Conservation (phyloP, 1,140 invertebrate species). For the Paraescarpia echinospica region DNA sequence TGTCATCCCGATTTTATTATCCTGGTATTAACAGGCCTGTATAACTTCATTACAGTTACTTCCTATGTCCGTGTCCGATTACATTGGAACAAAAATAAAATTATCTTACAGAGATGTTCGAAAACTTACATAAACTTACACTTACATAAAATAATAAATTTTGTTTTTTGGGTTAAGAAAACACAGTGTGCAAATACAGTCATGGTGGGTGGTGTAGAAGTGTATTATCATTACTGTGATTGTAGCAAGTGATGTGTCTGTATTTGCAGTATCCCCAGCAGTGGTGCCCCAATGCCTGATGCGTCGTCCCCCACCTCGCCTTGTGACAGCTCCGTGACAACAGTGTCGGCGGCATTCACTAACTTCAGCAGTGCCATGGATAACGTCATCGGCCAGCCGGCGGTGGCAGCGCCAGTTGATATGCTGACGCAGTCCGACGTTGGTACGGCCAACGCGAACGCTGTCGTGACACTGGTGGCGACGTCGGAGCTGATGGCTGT, state of each 20-base stretch:
- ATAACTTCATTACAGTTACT: too few relatives aligned
- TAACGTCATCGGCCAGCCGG: neutral
- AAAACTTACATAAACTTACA: too few relatives aligned
- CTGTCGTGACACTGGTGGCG: neutral
- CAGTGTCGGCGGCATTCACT: neutral
- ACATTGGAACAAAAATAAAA: too few relatives aligned
- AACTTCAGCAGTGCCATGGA: constrained; percentile 3
- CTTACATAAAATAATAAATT: too few relatives aligned
- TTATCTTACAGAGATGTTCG: too few relatives aligned
- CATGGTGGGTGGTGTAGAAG: too few relatives aligned
- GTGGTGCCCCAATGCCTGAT: neutral
- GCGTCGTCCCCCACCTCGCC: constrained; percentile 37
- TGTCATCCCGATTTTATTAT: too few relatives aligned
- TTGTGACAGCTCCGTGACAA: constrained; percentile 39
- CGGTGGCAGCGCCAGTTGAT: neutral
- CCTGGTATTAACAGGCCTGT: too few relatives aligned
- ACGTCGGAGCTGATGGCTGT: neutral
- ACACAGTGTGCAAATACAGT: too few relatives aligned
- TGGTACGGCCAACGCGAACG: neutral
- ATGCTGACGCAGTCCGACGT: neutral
- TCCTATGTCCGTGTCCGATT: too few relatives aligned
- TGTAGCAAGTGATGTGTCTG: neutral
- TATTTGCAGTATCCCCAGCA: constrained; percentile 12
- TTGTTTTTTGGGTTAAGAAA: too few relatives aligned
- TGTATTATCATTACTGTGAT: too few relatives aligned